Conservation (phyloP, 2,113 vertebrate species). For the Seriola aureovittata region DNA sequence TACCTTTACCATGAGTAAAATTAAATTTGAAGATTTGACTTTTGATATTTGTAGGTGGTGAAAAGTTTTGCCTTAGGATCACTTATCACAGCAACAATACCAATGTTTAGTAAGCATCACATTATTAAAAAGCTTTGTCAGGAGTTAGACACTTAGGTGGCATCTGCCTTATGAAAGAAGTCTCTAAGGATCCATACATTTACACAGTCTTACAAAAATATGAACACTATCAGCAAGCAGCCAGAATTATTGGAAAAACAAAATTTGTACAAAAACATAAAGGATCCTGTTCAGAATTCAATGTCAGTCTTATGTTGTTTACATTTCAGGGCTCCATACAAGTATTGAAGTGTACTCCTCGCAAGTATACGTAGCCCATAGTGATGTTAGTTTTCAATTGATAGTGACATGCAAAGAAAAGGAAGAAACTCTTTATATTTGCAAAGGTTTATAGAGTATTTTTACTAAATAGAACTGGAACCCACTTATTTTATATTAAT, state of each 20-base stretch:
- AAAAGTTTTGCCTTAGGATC: not conserved
- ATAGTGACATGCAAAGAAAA: not conserved
- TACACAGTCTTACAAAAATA: not conserved
- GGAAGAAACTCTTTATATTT: not conserved
- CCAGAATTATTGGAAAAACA: not conserved
- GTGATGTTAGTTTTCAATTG: not conserved
- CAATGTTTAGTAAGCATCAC: not conserved
- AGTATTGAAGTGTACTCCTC: too few species aligned
- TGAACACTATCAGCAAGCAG: not conserved
- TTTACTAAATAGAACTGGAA: not conserved
- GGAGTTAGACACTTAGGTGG: not conserved
- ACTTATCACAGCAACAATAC: not conserved
- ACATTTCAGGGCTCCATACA: not conserved
- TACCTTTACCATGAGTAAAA: conserved; percentile 9
- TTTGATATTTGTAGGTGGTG: not conserved
- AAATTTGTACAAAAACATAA: not conserved
- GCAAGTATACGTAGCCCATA: not conserved
- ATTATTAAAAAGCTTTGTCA: conserved; percentile 9
- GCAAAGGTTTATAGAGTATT: not conserved
- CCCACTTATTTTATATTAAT: not conserved
- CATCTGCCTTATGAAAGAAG: not conserved
- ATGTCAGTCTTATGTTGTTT: not conserved
- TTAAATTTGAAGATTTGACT: not conserved
- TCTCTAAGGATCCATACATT: not conserved
- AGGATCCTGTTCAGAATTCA: not conserved